A percentile compares a stretch with the other conserved stretches of the same genome.
Evolutionary conservation across 2,797 vertebrate species (phyloP).

Genomic region (Graptemys geographica): DNA sequence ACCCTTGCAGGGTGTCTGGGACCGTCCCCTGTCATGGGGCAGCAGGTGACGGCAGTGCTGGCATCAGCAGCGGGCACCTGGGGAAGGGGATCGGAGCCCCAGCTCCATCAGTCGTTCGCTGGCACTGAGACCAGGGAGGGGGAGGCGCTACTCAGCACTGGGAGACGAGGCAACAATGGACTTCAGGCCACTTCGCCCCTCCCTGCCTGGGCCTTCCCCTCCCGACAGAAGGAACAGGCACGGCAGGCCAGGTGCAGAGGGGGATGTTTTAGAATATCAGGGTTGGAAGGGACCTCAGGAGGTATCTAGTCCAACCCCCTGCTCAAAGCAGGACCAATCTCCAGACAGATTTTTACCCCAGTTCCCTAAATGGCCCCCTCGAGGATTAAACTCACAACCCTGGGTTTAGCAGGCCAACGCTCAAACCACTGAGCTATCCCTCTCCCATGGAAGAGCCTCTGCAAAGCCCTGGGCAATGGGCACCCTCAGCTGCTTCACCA

Average conservation of each 20-base stretch:
- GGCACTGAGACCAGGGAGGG: rapidly evolving
- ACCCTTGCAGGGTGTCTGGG: too few relatives aligned
- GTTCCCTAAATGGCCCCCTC: too few relatives aligned
- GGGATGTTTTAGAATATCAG: not conserved
- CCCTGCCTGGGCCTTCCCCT: not conserved
- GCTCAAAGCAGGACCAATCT: too few relatives aligned
- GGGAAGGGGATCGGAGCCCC: rapidly evolving
- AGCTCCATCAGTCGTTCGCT: not conserved
- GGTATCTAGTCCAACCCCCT: too few relatives aligned
- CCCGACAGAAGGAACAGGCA: not conserved
- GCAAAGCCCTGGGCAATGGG: not conserved
- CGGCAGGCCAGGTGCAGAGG: not conserved
- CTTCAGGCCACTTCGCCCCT: not conserved
- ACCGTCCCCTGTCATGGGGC: not conserved
- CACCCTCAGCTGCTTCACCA: not conserved
- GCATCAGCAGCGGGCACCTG: not conserved
- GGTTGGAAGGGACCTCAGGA: too few relatives aligned
- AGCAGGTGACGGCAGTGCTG: not conserved
- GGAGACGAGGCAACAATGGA: not conserved
- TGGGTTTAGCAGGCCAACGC: too few relatives aligned
- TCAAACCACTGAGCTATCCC: too few relatives aligned
- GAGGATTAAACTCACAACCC: too few relatives aligned
- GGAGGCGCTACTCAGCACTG: not conserved
- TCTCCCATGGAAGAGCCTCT: not conserved
- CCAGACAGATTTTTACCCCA: too few relatives aligned